These are phyloP conservation scores for Graptemys geographica DNA, from an alignment of 2,797 vertebrate species.

Conservation along the genomic window DNA sequence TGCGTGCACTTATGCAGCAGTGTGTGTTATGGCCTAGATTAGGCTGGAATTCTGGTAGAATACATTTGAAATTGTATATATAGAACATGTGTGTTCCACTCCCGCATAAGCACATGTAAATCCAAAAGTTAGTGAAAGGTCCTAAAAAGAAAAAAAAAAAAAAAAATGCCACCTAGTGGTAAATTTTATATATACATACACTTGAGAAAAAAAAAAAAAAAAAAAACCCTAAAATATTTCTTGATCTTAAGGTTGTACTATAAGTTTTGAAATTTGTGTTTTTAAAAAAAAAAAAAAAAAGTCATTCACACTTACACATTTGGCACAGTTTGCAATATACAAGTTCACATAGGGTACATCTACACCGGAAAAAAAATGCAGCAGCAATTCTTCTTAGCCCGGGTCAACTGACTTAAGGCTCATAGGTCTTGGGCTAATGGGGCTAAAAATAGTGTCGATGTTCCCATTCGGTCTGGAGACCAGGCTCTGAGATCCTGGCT, in stretches of 20 bases:
- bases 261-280: neutral
- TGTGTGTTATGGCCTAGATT: accelerated
- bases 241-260: neutral
- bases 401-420: neutral
- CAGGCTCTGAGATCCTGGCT: neutral
- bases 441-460: neutral
- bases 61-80: neutral
- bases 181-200: neutral
- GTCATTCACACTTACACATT: neutral
- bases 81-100: neutral
- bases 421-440: neutral
- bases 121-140: neutral
- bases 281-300: too few relatives aligned
- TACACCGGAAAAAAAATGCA: neutral
- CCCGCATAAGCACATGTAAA: neutral
- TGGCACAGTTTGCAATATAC: neutral
- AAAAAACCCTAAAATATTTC: neutral
- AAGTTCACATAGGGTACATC: neutral
- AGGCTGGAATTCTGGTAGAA: neutral
- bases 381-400: neutral
- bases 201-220: neutral
- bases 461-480: neutral
- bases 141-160: neutral
- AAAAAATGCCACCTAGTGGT: neutral
- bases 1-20: accelerated